Percentiles rank a stretch among this genome's conserved stretches.
Conservation (phyloP, 35 echinoderm and acorn worm species). For the Apostichopus japonicus region DNA sequence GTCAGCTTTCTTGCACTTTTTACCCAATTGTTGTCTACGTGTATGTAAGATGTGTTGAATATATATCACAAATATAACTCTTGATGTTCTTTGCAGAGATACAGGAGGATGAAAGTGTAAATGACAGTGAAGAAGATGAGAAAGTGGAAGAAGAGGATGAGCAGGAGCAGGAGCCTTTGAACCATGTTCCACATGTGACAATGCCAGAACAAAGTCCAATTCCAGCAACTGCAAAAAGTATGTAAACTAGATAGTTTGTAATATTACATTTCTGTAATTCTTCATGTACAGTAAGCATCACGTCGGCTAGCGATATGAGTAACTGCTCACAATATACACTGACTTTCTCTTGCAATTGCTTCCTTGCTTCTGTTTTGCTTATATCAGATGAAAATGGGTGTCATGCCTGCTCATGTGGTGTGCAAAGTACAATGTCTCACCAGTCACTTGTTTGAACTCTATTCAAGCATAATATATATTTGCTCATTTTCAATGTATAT, state of each 20-base stretch:
- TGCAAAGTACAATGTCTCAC: too few relatives aligned
- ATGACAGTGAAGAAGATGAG: neutral
- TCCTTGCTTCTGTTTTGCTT: too few relatives aligned
- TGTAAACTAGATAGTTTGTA: neutral
- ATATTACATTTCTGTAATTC: neutral
- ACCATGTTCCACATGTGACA: neutral
- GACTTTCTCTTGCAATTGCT: too few relatives aligned
- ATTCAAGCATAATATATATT: too few relatives aligned
- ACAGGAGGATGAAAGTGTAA: neutral
- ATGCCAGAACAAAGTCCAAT: neutral
- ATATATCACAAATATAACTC: neutral
- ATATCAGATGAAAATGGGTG: too few relatives aligned
- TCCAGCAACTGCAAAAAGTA: neutral
- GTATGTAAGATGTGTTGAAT: neutral
- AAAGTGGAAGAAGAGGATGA: neutral
- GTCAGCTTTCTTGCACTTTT: neutral
- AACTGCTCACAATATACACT: too few relatives aligned
- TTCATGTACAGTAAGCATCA: neutral
- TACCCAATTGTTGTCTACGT: neutral
- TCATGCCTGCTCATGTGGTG: too few relatives aligned
- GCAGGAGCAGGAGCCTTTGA: neutral
- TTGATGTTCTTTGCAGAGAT: neutral
- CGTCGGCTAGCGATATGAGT: too few relatives aligned
- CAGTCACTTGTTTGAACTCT: too few relatives aligned
- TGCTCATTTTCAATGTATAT: too few relatives aligned